Percentiles rank a stretch among this genome's conserved stretches.
Evolutionary conservation across 1,140 invertebrate species (phyloP).

Genomic region (Pinna nobilis): DNA sequence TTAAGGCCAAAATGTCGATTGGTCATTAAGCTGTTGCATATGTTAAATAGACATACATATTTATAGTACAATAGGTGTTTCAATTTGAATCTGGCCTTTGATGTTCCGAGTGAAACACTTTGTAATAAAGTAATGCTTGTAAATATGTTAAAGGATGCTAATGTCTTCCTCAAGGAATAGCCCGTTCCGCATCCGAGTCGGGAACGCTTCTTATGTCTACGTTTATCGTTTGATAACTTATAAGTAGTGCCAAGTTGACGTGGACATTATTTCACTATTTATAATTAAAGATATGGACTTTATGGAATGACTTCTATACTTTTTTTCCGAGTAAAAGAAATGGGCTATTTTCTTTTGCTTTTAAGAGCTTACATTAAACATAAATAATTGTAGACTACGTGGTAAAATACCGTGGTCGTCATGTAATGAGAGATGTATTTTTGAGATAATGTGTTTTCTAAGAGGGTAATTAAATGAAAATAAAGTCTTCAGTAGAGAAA

Average conservation of each 20-base stretch:
- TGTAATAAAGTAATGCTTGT: no score
- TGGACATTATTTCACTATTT: background rate
- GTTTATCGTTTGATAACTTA: background rate
- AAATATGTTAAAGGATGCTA: no score
- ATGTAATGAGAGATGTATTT: conserved; percentile 40
- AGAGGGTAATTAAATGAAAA: conserved; percentile 45
- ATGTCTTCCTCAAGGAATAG: no score
- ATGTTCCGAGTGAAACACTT: no score
- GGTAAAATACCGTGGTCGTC: conserved; percentile 15
- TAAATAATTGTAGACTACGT: conserved; percentile 26
- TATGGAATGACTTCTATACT: background rate
- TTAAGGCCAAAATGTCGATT: no score
- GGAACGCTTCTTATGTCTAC: background rate
- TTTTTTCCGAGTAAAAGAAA: background rate
- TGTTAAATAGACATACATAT: no score
- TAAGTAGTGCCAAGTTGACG: background rate
- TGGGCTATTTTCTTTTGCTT: background rate
- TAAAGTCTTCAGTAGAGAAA: conserved; percentile 44
- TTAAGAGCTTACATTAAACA: conserved; percentile 15
- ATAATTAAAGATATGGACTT: background rate
- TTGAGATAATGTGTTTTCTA: conserved; percentile 44
- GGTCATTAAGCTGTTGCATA: no score
- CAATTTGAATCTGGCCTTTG: no score
- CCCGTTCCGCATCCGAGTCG: background rate
- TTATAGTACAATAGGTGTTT: no score